Base-by-base conservation (phyloP, 2,888 invertebrate genomes). In the Tinea trinotella region DNA sequence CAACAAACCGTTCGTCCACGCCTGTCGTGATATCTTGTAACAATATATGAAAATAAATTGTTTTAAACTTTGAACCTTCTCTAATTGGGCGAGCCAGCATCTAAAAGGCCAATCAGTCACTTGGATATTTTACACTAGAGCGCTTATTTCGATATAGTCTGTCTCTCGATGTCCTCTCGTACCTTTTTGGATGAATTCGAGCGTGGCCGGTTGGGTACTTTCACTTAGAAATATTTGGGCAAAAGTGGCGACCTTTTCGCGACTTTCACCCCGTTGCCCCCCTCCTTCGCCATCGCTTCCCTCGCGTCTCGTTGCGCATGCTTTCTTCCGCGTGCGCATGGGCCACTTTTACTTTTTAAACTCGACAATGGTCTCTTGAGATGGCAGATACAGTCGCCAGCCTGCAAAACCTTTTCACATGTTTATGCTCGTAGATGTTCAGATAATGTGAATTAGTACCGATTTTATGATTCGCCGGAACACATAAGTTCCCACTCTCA, bases 161-260 rank as follows among this genome's bases (percentile, higher is more conserved):
- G 59, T 57, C 59, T 46, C 57, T 19, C 19, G 13, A 58, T 35
- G 36, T 40, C 56, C 40, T 30, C 24, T 18, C 46, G 19, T 53
- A 35, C 49, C 54, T 70, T 61, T 70, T 75, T 73, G 70, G 66
- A 72, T 71, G 70, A 73, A 71, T 68, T 73, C 70, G 70, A 74
- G 71, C 74, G 69, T 67, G 64, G 68, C 66, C 62, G 65, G 58
- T 18, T 34, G n/a, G 66, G 68, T 58, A 62, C 79, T 84, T 85
- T 85, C 84, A 83, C 76, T 84, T 81, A 66, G 62, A 80, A 83
- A 83, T 85, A 85, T 85, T 85, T 85, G 81, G 84, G 78, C 79
- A 84, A 84, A 84, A 83, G 83, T 75, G 67, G 68, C 83, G 82
- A 85, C 84, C 84, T 85, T 83, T 83, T 78, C 70, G 76, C 77